These are phyloP conservation scores for Ophion obscuratus DNA, from an alignment of 2,888 invertebrate species.

Conservation along the genomic window DNA sequence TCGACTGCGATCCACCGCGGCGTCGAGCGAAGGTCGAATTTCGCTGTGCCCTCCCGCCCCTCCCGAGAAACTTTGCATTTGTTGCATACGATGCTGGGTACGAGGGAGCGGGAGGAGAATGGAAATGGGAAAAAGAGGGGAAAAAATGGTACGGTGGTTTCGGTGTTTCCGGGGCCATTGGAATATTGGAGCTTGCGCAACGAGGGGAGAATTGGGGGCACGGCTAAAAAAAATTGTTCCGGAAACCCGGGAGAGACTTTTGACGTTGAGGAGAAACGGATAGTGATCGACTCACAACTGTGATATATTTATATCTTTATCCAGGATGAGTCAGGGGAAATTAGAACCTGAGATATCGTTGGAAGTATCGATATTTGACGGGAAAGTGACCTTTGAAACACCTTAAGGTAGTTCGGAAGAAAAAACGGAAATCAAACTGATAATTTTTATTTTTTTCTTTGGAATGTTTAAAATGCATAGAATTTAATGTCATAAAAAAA, in stretches of 20 bases:
- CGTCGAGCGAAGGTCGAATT: slow-evolving; percentile 10
- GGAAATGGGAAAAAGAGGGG: neutral
- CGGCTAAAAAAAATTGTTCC: neutral
- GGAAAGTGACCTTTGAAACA: no score
- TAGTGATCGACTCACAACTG: neutral
- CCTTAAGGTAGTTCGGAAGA: no score
- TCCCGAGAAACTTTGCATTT: neutral
- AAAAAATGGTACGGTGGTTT: neutral
- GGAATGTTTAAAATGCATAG: no score
- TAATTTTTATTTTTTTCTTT: no score
- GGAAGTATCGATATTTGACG: no score
- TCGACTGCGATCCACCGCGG: neutral
- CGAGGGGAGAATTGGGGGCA: slow-evolving; percentile 12
- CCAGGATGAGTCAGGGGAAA: no score
- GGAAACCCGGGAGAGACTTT: neutral
- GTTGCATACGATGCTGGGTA: neutral
- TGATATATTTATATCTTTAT: neutral
- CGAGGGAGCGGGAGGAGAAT: neutral
- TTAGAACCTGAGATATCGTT: no score
- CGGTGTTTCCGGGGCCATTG: neutral
- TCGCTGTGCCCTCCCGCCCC: neutral
- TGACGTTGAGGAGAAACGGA: slow-evolving; percentile 15
- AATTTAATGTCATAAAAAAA: no score
- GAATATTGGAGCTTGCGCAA: slow-evolving; percentile 24
- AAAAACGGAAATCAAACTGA: no score